Conservation (phyloP, 2,113 vertebrate genomes). For the Notarius quadriscutis region DNA sequence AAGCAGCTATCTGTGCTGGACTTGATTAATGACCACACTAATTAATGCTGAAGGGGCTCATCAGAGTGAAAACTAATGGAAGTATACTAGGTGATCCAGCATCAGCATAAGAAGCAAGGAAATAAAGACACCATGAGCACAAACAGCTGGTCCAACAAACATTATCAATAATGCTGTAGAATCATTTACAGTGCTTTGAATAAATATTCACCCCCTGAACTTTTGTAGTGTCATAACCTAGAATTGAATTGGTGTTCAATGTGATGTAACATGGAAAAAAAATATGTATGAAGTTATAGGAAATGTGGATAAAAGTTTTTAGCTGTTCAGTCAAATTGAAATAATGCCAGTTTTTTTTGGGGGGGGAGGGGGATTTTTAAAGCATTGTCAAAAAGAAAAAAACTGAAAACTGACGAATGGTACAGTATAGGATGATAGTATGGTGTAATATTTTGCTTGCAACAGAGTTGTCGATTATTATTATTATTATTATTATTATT, state of each 20-base stretch:
- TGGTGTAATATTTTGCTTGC: background rate
- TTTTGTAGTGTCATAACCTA: background rate
- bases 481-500: background rate
- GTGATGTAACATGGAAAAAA: background rate
- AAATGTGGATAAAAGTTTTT: background rate
- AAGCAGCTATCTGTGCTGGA: slow-evolving; percentile 70
- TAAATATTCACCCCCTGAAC: background rate
- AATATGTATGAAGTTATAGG: background rate
- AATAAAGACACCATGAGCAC: slow-evolving; percentile 47
- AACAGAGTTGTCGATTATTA: background rate
- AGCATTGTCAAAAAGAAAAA: background rate
- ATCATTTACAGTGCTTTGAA: background rate
- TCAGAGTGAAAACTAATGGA: slow-evolving; percentile 66
- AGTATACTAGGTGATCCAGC: slow-evolving; percentile 65
- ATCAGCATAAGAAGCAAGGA: slow-evolving; percentile 51
- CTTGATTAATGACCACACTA: slow-evolving; percentile 77
- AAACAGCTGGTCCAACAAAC: slow-evolving; percentile 40
- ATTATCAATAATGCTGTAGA: background rate
- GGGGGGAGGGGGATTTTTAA: background rate
- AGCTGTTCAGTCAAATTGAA: background rate
- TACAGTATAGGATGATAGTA: background rate
- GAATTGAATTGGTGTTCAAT: background rate
- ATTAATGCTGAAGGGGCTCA: slow-evolving; percentile 78
- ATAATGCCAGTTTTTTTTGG: background rate
- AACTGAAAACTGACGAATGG: background rate